Evolutionary conservation across 2,888 invertebrate genomes (phyloP), one percentile per base, ranked within the genome.

Genomic region (Sclerodermus sp.): DNA sequence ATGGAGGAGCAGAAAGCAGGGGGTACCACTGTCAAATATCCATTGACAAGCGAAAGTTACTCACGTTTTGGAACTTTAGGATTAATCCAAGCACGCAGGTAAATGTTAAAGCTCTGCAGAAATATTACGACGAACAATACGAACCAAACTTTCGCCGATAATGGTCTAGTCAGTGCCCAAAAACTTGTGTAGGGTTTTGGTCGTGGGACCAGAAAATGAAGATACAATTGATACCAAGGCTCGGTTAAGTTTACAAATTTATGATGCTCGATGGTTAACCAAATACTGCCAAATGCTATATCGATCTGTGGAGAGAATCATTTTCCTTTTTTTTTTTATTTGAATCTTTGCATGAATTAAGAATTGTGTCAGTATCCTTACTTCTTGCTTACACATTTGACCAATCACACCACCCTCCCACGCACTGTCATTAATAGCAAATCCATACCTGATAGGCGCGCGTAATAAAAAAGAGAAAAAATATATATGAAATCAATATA

Each of bases 151-250:
- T 52, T 15, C 0, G 49, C 42, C 0, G 74, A 56, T 10, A 76
- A 67, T 16, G 76, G 74, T 36, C 62, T 67, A 1, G 63, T 64
- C 0, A 76, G 54, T 1, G 71, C 74, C 74, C 71, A 74, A 23
- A 76, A 71, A 48, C 67, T 73, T 0, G 65, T 59, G 14, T 50
- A 55, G 0, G 68, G 64, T 45, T 52, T 65, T 3, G 75, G 76
- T n/a, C 76, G 65, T 0, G 76, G 76, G 8, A 76, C 76, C 48
- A 74, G 49, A 49, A 71, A 72, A 9, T 65, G 61, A 0, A 75
- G 52, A n/a, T 51, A 55, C 18, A 71, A 16, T 42, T 71, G 55
- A 13, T 62, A 58, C 73, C 71, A 76, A 0, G 76, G 66, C 5
- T 56, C 58, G 1, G 72, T 58, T 10, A 76, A 44, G 42, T 70